Base-by-base conservation (phyloP, 2,888 invertebrate species). In the Lasioglossum villosulum region DNA sequence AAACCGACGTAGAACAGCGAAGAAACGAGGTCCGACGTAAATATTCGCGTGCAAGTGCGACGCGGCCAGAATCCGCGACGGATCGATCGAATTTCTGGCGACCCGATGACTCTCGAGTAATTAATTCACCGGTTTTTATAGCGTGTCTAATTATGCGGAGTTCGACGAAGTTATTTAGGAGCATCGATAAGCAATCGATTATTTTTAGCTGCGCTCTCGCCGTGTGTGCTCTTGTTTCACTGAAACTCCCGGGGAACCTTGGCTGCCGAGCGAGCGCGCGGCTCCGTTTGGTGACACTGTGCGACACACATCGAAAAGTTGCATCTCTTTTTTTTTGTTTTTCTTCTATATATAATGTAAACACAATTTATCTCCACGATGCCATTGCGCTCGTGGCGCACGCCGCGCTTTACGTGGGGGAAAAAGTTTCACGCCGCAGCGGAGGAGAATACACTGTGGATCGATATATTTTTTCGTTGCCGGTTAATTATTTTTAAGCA, bases 171-270 rank as follows among this genome's bases (percentile, higher is more conserved):
- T 66, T 66, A 66, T 66, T 66, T 66, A 66, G 66, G 66, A 34
- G 30, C 66, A 66, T 66, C 66, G 66, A 66, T 66, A 66, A 66
- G 66, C 66, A 34, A 66, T 66, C 66, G 66, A 66, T 66, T 66
- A 66, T 66, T 66, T 66, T 66, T 66, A 66, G 66, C 66, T 34
- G 34, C 19, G 19, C 34, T 66, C 34, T 30, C 34, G 23, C 23
- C 3, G 52, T 52, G 34, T 66, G 66, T 66, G 66, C 66, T 34
- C 30, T 12, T 23, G 34, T 66, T 66, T 66, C 66, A 66, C 30
- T 34, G 66, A 19, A 34, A 66, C 66, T 66, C 59, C 59, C 52
- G 52, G 66, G 66, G 66, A 66, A 66, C 66, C 34, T 66, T 66
- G 66, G 19, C 8, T 34, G 34, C 8, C 23, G 52, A 27, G 14